A percentile compares a stretch with the other conserved stretches of the same genome.
phyloP scores from a whole-genome alignment of 2,888 invertebrate genomes.

The Cabera pusaria region DNA sequence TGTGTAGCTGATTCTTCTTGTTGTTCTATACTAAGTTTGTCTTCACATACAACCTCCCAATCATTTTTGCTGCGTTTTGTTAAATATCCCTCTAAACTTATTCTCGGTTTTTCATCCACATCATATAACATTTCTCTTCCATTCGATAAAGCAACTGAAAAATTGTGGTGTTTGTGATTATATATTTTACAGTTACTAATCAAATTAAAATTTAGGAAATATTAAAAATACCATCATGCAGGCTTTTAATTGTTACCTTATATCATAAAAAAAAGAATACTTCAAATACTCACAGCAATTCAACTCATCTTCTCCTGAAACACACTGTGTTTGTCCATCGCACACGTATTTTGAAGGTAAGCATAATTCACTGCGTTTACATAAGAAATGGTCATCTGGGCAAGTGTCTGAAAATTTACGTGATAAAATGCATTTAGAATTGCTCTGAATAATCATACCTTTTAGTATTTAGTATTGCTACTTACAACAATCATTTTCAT shows the following conservation, averaged over 20 bases:
- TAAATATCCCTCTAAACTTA: conserved; percentile 85
- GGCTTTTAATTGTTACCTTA: no score
- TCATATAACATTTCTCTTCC: conserved; percentile 84
- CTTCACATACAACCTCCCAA: conserved; percentile 87
- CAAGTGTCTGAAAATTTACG: conserved; percentile 78
- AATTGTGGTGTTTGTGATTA: no score
- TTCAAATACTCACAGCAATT: conserved; percentile 87
- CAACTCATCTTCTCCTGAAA: conserved; percentile 88
- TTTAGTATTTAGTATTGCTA: conserved; percentile 26
- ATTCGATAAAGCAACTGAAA: conserved; percentile 87
- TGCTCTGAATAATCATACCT: no score
- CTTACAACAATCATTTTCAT: conserved; percentile 89
- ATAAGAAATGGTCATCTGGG: conserved; percentile 82
- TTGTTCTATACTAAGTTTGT: conserved; percentile 63
- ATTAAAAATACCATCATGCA: no score
- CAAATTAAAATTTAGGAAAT: no score
- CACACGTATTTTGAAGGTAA: conserved; percentile 85
- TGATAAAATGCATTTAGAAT: no score
- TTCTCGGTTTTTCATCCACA: conserved; percentile 83
- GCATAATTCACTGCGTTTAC: conserved; percentile 86
- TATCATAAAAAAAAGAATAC: not conserved
- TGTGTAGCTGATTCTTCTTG: conserved; percentile 78
- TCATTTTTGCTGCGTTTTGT: conserved; percentile 83
- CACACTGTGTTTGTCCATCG: conserved; percentile 86
- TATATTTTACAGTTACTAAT: no score